phyloP scores from a whole-genome alignment of 2,797 vertebrate species.

The Ctenochaetus hawaiiensis region DNA sequence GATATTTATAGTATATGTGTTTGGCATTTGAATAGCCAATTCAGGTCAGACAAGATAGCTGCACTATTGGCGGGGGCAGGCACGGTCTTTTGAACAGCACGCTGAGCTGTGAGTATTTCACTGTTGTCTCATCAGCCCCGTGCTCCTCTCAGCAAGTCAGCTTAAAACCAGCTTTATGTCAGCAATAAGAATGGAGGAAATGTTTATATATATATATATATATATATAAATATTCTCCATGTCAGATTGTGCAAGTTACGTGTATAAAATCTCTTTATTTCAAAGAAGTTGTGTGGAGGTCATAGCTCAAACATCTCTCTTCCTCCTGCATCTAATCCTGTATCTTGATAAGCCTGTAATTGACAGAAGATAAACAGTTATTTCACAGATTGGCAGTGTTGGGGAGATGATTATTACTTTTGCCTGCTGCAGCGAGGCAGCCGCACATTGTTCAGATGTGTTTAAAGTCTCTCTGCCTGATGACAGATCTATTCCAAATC shows the following conservation, averaged over 20 bases:
- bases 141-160: slow-evolving; percentile 64
- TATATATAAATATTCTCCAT: no score
- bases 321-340: slow-evolving; percentile 7
- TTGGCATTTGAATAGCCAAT: slow-evolving; percentile 49
- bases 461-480: slow-evolving; percentile 24
- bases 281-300: slow-evolving; percentile 18
- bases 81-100: slow-evolving; percentile 45
- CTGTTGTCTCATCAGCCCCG: slow-evolving; percentile 60
- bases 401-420: slow-evolving; percentile 45
- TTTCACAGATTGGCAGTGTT: slow-evolving; percentile 34
- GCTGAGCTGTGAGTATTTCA: slow-evolving; percentile 66
- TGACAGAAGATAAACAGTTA: slow-evolving; percentile 46
- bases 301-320: neutral
- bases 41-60: slow-evolving; percentile 39
- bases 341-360: slow-evolving; percentile 41
- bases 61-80: slow-evolving; percentile 23
- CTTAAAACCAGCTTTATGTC: slow-evolving; percentile 62
- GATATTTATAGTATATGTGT: slow-evolving; percentile 43
- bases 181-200: slow-evolving; percentile 54
- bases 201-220: slow-evolving; percentile 8
- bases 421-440: slow-evolving; percentile 31
- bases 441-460: slow-evolving; percentile 41
- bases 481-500: slow-evolving; percentile 47
- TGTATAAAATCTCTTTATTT: slow-evolving; percentile 3
- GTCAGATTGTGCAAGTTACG: slow-evolving; percentile 41